Conservation (phyloP, 2,797 vertebrate species). For the Cheirogaleus major region DNA sequence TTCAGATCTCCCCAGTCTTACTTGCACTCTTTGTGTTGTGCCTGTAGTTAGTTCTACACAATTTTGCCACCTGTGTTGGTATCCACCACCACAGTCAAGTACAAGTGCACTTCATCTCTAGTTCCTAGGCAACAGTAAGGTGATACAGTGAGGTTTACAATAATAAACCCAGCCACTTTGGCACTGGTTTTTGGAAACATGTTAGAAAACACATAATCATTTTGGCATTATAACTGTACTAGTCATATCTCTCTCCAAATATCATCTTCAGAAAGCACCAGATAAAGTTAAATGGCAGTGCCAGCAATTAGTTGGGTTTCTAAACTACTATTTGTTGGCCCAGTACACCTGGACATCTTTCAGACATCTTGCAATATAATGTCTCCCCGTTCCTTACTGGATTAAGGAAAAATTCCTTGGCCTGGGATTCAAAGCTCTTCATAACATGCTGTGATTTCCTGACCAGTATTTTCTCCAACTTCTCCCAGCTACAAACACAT, state of each 20-base stretch:
- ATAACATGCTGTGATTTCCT: neutral
- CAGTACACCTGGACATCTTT: neutral
- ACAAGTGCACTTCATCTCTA: conserved; percentile 7
- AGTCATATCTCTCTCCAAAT: neutral
- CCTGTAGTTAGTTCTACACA: neutral
- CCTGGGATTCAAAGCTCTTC: neutral
- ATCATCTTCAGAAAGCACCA: neutral
- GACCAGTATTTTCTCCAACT: neutral
- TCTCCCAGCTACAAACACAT: neutral
- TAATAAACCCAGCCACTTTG: neutral
- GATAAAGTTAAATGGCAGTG: neutral
- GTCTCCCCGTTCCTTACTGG: neutral
- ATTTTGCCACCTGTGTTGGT: neutral
- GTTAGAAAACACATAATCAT: conserved; percentile 12
- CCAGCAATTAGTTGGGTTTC: neutral
- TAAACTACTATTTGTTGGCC: neutral
- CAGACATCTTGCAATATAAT: neutral
- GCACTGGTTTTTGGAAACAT: conserved; percentile 1
- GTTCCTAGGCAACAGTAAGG: neutral
- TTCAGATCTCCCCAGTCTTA: neutral
- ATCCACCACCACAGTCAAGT: neutral
- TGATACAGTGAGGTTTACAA: neutral
- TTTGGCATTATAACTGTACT: neutral
- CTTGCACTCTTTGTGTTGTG: neutral
- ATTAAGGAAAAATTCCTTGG: neutral